Conservation (phyloP, 2,113 vertebrate species). For the Engystomops pustulosus region DNA sequence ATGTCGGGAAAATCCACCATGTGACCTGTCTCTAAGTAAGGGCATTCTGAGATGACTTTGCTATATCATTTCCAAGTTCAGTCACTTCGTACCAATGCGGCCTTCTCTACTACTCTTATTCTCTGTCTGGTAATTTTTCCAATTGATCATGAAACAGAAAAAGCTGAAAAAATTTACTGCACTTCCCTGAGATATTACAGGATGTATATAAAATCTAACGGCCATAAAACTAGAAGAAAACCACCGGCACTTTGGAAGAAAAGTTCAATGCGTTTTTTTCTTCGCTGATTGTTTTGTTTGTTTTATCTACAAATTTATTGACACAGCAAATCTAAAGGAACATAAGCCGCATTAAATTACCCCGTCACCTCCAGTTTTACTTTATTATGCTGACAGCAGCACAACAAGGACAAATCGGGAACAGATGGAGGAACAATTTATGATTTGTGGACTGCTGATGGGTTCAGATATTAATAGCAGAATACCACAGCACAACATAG, state of each 20-base stretch:
- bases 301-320: conserved; percentile 47
- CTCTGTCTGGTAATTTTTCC: background rate
- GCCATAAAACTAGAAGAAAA: conserved; percentile 5
- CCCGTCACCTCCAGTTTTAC: conserved; percentile 12
- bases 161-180: background rate
- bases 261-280: conserved; percentile 23
- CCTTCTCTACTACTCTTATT: background rate
- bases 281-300: conserved; percentile 27
- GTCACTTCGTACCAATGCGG: background rate
- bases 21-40: too few relatives aligned
- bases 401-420: conserved; percentile 35
- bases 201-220: too few relatives aligned
- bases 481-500: background rate
- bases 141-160: background rate
- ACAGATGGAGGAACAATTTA: conserved; percentile 44
- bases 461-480: conserved; percentile 34
- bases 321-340: conserved; percentile 37
- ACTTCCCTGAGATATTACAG: background rate
- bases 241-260: background rate
- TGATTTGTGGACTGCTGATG: conserved; percentile 43
- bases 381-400: conserved; percentile 51
- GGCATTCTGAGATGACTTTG: too few relatives aligned
- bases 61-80: background rate
- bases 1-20: too few relatives aligned
- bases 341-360: conserved; percentile 39